These are phyloP conservation scores for Stomatorhinus ivindoensis DNA, from an alignment of 2,113 vertebrate species.

Conservation along the genomic window DNA sequence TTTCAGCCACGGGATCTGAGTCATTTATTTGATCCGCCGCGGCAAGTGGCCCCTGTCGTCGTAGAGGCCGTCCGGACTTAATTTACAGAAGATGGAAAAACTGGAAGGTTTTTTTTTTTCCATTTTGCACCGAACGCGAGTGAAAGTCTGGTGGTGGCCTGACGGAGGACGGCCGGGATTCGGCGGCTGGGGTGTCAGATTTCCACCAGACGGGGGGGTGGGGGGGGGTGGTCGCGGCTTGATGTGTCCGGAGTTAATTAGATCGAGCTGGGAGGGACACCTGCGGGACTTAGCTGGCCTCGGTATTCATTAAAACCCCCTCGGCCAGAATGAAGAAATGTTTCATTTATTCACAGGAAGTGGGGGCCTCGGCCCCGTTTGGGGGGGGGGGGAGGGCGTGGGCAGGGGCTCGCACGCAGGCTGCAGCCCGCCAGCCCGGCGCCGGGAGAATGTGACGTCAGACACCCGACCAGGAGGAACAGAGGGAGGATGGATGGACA, in stretches of 20 bases:
- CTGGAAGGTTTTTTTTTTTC: neutral
- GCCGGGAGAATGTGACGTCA: neutral
- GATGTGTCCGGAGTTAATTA: neutral
- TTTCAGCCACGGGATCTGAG: neutral
- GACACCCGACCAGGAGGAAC: neutral
- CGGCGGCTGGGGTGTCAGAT: neutral
- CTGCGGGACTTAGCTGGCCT: neutral
- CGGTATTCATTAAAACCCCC: neutral
- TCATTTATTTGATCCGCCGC: neutral
- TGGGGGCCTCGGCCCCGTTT: neutral
- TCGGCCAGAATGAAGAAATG: neutral
- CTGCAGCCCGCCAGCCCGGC: neutral
- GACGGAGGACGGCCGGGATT: neutral
- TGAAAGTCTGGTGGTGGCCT: neutral
- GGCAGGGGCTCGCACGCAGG: neutral
- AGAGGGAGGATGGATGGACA: neutral
- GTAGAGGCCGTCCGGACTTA: neutral
- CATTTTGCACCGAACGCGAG: neutral
- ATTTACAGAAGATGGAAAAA: neutral
- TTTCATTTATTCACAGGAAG: slow-evolving; percentile 2
- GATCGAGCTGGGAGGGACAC: neutral
- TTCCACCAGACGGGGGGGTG: neutral
- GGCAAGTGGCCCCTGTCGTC: neutral
- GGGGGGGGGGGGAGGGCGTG: too few relatives aligned
- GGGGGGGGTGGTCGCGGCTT: neutral